Evolutionary conservation across 2,113 vertebrate genomes (phyloP), one percentile per base, ranked within the genome.

Genomic region (Phycodurus eques): DNA sequence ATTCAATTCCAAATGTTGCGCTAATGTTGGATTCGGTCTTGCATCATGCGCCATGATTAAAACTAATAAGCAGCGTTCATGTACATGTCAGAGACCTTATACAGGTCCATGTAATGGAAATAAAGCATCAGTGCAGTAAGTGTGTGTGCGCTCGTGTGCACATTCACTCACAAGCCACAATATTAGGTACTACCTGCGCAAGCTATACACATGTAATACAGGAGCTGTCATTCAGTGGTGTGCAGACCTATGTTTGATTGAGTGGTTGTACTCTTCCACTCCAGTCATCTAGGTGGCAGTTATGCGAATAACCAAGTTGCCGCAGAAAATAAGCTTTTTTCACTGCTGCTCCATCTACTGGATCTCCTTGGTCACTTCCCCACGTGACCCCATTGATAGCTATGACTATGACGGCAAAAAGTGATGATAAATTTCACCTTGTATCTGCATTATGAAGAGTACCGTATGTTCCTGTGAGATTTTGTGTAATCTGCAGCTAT

Each of bases 41-140:
- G 90, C 90, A 94, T 92, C 86, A 68, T 87, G 88, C 83, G 73
- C 81, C 74, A 73, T 88, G 87, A 92, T 92, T 93, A 92, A 89
- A 86, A 86, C 84, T 89, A 87, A 92, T 88, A 90, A 86, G 80
- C 83, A 83, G 80, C 78, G 75, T 81, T 84, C 80, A 84, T 88
- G 86, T 92, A 87, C 87, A 88, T 77, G 79, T 87, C 44, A 67
- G 33, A 81, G 71, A 79, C 75, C 64, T 63, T 80, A 81, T 77
- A 80, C 82, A 77, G 71, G 80, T 74, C 8, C 74, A 75, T 79
- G 75, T 77, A 83, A 85, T 85, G 72, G 72, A 81, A 83, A 85
- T 63, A 51, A 62, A 80, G 78, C 78, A 78, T 3, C 9, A 8
- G 42, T 78, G 67, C 27, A 27, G 27, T 27, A 27, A 27, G 14